A percentile compares a stretch with the other conserved stretches of the same genome.
Conservation (phyloP, 2,797 vertebrate genomes). For the Mormyrus hasselquistii region DNA sequence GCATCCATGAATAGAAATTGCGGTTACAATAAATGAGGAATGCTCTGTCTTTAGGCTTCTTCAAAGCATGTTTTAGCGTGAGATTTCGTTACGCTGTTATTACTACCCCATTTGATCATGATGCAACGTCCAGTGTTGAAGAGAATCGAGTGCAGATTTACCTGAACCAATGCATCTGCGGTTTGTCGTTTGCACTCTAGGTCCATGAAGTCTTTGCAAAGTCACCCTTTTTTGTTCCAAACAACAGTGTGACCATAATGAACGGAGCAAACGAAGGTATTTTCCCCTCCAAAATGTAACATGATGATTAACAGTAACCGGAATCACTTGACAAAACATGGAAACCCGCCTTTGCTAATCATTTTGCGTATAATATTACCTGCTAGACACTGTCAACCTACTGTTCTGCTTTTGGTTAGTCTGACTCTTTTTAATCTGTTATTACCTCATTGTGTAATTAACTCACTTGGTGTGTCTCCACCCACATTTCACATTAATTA, state of each 20-base stretch:
- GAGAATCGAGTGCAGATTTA: not conserved
- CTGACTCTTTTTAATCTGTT: conserved; percentile 24
- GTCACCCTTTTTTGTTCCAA: conserved; percentile 89
- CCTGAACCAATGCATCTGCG: not conserved
- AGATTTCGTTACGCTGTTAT: not conserved
- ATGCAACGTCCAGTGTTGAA: not conserved
- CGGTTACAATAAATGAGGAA: not conserved
- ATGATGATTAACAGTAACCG: not conserved
- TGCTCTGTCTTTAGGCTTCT: not conserved
- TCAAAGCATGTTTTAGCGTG: not conserved
- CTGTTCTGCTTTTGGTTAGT: not conserved
- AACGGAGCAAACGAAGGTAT: conserved; percentile 90
- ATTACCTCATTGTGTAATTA: conserved; percentile 43
- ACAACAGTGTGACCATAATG: conserved; percentile 88
- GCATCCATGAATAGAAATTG: not conserved
- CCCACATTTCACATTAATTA: conserved; percentile 52
- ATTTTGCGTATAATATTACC: not conserved
- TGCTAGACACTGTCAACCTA: not conserved
- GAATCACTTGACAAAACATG: not conserved
- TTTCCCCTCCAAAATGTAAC: not conserved
- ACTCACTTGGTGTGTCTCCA: conserved; percentile 40
- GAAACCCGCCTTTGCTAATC: not conserved
- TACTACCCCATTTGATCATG: not conserved
- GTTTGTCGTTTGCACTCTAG: conserved; percentile 50
- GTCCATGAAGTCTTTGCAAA: conserved; percentile 80